phyloP scores from a whole-genome alignment of 2,113 vertebrate genomes.

The Neogobius melanostomus region DNA sequence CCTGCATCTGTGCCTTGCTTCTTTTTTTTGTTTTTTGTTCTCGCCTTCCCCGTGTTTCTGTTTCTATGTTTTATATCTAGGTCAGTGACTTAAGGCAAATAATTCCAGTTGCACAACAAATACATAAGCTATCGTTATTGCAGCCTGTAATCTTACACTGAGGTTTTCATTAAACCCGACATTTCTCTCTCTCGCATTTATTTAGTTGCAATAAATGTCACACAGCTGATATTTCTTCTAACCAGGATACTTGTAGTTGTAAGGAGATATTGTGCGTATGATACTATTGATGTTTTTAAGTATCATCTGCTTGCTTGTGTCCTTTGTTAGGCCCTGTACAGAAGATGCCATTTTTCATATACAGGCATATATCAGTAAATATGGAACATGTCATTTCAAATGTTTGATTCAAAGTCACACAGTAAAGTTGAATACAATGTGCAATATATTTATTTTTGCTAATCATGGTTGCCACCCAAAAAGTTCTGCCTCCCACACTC shows the following conservation, averaged over 20 bases:
- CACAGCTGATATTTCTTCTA: conserved; percentile 9
- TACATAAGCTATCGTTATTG: conserved; percentile 60
- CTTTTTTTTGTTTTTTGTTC: neutral
- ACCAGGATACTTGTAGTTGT: conserved; percentile 15
- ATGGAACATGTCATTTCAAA: neutral
- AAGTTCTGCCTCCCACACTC: too few relatives aligned
- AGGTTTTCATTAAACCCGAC: conserved; percentile 38
- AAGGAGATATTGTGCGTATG: neutral
- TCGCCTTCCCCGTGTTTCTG: neutral
- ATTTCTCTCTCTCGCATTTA: conserved; percentile 20
- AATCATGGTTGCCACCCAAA: too few relatives aligned
- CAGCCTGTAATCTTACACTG: conserved; percentile 28
- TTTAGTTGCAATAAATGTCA: conserved; percentile 20
- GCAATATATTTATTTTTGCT: too few relatives aligned
- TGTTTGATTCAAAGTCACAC: neutral
- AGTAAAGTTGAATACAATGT: too few relatives aligned
- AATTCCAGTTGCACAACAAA: conserved; percentile 59
- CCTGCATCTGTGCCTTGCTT: conserved; percentile 60
- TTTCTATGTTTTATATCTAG: conserved; percentile 14
- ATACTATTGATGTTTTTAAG: conserved; percentile 14
- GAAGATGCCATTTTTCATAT: conserved; percentile 20
- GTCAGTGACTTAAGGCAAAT: conserved; percentile 32
- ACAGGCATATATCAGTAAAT: neutral
- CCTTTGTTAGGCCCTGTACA: conserved; percentile 21
- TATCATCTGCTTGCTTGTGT: neutral